Base-by-base conservation (phyloP, 2,113 vertebrate species). In the Empidonax alnorum region DNA sequence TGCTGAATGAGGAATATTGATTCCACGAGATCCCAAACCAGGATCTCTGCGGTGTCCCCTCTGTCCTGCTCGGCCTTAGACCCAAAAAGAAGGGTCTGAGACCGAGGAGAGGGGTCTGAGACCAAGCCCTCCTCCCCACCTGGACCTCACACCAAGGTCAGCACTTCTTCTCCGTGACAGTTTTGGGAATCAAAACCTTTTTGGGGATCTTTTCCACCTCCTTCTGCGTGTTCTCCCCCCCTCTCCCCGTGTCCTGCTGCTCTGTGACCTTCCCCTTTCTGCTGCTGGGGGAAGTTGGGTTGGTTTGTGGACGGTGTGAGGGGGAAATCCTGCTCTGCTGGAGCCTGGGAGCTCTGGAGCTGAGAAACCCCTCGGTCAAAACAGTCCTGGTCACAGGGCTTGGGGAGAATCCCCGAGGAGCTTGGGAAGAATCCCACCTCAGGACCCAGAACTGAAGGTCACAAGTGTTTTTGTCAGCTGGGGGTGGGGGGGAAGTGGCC, bases 1-100 rank as follows among this genome's bases (percentile, higher is more conserved):
- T 9, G 37, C 74, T 49, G 7, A 19, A 13, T 0, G 4, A 3
- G 0, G 59, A 14, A 0, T 4, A 12, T 8, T 1, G 4, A 37
- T 12, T 21, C 63, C 12, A 2, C 0, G 5, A 20, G 37, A 22
- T 37, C 49, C 58, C 53, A 3, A 0, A 1, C 3, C 0, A 4
- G 62, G 46, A 2, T 24, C 76, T 41, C 56, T 19, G 28, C 1
- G 28, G 19, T 3, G n/a, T 19, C 30, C 30, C 30, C 39, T 30
- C 3, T 3, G 3, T 14, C 28, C 62, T 23, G 19, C 69, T 49
- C 5, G 58, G 18, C 73, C 67, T 24, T 42, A 6, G 7, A 30
- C 21, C 73, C 16, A 1, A 25, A 62, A 44, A 68, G 33, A 33
- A 25, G 65, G 31, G 3, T 47, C 11, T 47, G 4, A 19, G 20